Evolutionary conservation across 2,113 vertebrate genomes (phyloP).

Genomic region (Carettochelys insculpta): DNA sequence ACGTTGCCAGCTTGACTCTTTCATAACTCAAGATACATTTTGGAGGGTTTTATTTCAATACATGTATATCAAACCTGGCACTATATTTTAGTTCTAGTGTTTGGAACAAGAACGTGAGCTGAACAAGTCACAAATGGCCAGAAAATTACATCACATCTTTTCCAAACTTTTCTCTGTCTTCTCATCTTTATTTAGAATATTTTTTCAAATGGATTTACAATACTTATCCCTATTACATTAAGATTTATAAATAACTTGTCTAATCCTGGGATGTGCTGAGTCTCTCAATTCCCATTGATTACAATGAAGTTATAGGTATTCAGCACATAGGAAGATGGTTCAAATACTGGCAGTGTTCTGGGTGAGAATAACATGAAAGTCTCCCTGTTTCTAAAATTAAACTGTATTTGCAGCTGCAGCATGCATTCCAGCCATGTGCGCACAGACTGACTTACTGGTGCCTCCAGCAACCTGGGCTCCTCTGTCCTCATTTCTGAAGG

Average conservation of each 20-base stretch:
- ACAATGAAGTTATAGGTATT: not conserved
- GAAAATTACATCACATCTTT: not conserved
- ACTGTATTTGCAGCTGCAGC: not conserved
- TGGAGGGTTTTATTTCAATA: slow-evolving; percentile 43
- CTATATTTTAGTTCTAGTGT: slow-evolving; percentile 3
- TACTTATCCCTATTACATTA: not conserved
- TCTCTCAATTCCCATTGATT: not conserved
- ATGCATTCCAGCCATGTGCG: not conserved
- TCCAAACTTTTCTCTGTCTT: not conserved
- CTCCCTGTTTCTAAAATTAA: not conserved
- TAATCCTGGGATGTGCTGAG: not conserved
- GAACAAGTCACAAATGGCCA: not conserved
- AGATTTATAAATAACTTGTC: not conserved
- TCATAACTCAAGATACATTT: slow-evolving; percentile 54
- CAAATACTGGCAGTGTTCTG: not conserved
- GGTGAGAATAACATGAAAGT: not conserved
- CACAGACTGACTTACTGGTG: not conserved
- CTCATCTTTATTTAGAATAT: not conserved
- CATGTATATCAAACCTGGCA: not conserved
- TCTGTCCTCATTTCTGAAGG: not conserved
- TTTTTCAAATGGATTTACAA: not conserved
- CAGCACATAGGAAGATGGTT: not conserved
- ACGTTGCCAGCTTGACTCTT: slow-evolving; percentile 42
- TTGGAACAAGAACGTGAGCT: slow-evolving; percentile 33
- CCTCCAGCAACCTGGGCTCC: not conserved